Evolutionary conservation across 2,888 invertebrate genomes (phyloP), one percentile per base, ranked within the genome.

Genomic region (Halocaridina rubra): DNA sequence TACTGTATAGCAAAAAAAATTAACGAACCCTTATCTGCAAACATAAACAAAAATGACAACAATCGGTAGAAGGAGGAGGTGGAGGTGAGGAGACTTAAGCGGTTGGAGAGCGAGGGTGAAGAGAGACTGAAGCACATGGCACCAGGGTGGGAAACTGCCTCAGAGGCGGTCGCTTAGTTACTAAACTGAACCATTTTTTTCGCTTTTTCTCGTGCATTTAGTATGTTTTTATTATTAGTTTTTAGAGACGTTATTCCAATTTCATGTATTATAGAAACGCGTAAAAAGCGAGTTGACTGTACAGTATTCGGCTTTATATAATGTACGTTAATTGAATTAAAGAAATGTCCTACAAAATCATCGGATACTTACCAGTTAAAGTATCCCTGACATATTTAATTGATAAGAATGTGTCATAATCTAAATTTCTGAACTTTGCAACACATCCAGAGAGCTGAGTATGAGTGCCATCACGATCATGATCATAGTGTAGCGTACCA

Each of bases 401-500:
- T 64, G 97, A 94, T 67, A 99, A 90, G 90, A 96, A 96, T 0
- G 98, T 97, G 90, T 99, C 98, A 89, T 96, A 94, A 86, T 97
- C 95, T 77, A 94, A 91, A 92, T 98, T 98, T 79, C 99, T 93
- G 91, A 99, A 96, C 90, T 97, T 97, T 8, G 97, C 96, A 91
- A 98, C 98, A 92, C 99, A 99, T 30, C 99, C 99, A 8, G 77
- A 77, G 16, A 99, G 91, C 91, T 98, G 97, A 0, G 99, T 99
- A 91, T 98, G 98, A 0, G 99, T 99, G 71, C 99, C 99, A 92
- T 99, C 99, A 67, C 96, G 93, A 90, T 99, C 99, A 91, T 99
- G 99, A 91, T 99, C 99, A 91, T 99, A 99, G 90, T 95, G 95
- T 86, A 97, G 92, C 1, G 95, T 93, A 19, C 99, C 99, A 92